These are phyloP conservation scores for Scaptomyza flava DNA, from an alignment of 2,888 invertebrate species.

Conservation along the genomic window DNA sequence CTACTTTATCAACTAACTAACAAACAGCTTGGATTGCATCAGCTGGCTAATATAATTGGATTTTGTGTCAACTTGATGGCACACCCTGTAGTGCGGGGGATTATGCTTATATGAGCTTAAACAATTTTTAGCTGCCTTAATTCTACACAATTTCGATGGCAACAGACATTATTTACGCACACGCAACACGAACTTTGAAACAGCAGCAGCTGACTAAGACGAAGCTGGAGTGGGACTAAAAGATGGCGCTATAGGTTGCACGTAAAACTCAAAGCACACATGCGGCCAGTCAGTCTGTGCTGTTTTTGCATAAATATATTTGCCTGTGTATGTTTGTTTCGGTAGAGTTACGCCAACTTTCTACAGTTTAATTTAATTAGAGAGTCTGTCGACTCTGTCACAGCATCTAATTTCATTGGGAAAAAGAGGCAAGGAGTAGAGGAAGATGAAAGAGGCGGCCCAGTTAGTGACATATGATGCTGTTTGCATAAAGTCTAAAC, in stretches of 20 bases:
- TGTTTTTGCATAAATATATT: constrained; percentile 2
- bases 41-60: constrained; percentile 4
- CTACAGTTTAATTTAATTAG: constrained; percentile 75
- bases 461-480: constrained; percentile 55
- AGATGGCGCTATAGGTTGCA: constrained; percentile 30
- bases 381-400: constrained; percentile 50
- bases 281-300: constrained; percentile 40
- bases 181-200: constrained; percentile 68
- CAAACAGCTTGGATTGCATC: not conserved
- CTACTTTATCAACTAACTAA: not conserved
- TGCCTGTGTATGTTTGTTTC: constrained; percentile 16
- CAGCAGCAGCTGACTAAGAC: constrained; percentile 14
- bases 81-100: constrained; percentile 65
- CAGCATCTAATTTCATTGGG: constrained; percentile 72
- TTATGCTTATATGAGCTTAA: constrained; percentile 43
- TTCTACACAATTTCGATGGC: constrained; percentile 62
- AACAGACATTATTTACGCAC: constrained; percentile 59
- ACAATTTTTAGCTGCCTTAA: constrained; percentile 59
- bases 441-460: constrained; percentile 18
- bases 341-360: constrained; percentile 63
- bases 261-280: constrained; percentile 29
- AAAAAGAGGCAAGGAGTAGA: constrained; percentile 24
- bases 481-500: constrained; percentile 62
- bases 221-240: not conserved
- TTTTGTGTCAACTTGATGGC: constrained; percentile 7